phyloP scores from a whole-genome alignment of 2,888 invertebrate species.

The Prosopocoilus inquinatus region DNA sequence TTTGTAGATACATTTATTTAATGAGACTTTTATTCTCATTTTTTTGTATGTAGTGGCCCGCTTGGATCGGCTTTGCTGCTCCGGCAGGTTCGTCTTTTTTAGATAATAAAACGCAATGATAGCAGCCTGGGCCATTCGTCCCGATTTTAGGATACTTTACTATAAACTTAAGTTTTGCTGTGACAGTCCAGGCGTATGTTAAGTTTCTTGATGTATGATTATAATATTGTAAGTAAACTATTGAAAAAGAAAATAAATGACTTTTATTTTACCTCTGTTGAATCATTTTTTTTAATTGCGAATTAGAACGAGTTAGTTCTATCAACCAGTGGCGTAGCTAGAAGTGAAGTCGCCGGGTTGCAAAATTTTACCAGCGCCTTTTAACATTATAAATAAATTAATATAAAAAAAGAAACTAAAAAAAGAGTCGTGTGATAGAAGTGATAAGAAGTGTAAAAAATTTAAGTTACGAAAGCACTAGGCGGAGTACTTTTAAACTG shows the following conservation, averaged over 20 bases:
- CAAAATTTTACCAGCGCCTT: too few species aligned
- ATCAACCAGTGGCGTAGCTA: too few species aligned
- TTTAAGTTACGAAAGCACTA: too few species aligned
- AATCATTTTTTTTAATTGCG: too few species aligned
- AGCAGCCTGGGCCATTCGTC: slow-evolving; percentile 41
- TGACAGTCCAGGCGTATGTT: slow-evolving; percentile 48
- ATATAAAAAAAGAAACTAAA: too few species aligned
- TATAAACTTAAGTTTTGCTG: slow-evolving; percentile 45
- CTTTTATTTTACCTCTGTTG: slow-evolving; percentile 10
- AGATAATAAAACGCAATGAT: slow-evolving; percentile 40
- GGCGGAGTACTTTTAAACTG: too few species aligned
- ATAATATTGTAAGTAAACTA: slow-evolving; percentile 45
- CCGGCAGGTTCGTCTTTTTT: not conserved
- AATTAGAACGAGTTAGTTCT: too few species aligned
- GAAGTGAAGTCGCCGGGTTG: too few species aligned
- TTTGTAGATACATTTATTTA: slow-evolving; percentile 7
- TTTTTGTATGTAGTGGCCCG: slow-evolving; percentile 1
- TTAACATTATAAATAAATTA: too few species aligned
- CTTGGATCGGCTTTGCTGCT: not conserved
- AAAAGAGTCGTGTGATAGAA: too few species aligned
- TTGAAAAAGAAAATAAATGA: slow-evolving; percentile 33
- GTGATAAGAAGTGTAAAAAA: too few species aligned
- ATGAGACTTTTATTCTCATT: slow-evolving; percentile 2
- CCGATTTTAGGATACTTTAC: slow-evolving; percentile 43
- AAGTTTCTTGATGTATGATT: slow-evolving; percentile 51